Evolutionary conservation across 2,888 invertebrate genomes (phyloP).

Genomic region (Aelia acuminata): DNA sequence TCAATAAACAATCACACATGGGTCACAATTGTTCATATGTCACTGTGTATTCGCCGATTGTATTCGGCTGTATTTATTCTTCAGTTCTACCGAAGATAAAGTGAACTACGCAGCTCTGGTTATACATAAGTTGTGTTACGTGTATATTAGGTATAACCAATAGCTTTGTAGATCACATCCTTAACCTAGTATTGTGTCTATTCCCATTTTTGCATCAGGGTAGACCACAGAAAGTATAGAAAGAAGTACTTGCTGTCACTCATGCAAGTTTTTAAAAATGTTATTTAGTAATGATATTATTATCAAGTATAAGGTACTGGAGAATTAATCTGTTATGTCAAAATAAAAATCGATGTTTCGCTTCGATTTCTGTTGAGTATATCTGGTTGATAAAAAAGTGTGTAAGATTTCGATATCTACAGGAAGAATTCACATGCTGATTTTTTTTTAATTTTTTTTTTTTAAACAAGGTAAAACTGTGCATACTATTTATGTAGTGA

Average conservation of each 20-base stretch:
- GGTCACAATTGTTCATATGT: neutral
- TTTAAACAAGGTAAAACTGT: neutral
- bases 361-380: neutral
- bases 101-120: neutral
- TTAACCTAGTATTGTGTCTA: conserved; percentile 1
- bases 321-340: conserved; percentile 1
- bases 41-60: neutral
- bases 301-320: neutral
- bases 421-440: neutral
- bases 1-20: conserved; percentile 15
- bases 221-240: conserved; percentile 26
- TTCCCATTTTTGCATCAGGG: conserved; percentile 6
- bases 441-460: neutral
- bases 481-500: neutral
- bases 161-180: neutral
- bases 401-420: neutral
- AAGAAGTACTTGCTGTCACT: conserved; percentile 12
- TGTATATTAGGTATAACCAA: neutral
- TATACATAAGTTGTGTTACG: neutral
- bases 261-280: conserved; percentile 21
- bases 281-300: neutral
- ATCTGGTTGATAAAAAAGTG: neutral
- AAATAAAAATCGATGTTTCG: neutral
- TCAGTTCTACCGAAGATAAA: neutral
- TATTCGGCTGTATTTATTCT: neutral